Evolutionary conservation across 2,797 vertebrate species (phyloP).

Genomic region (Acomys russatus): DNA sequence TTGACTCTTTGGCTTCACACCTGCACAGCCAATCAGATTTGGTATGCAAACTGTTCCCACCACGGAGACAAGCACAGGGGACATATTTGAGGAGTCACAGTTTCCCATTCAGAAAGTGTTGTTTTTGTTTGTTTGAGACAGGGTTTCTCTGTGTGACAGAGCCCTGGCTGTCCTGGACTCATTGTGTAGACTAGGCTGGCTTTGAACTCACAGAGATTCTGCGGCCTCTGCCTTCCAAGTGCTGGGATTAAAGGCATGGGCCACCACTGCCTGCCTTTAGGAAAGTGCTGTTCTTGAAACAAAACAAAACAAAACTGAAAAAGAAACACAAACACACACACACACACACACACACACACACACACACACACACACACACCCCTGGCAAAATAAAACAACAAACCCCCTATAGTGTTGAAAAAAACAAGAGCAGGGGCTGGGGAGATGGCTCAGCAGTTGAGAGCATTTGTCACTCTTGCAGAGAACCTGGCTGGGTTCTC

Average conservation of each 20-base stretch:
- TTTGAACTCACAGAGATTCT: too few species aligned
- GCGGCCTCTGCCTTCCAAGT: too few species aligned
- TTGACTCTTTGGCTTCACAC: slow-evolving; percentile 4
- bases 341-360: too few species aligned
- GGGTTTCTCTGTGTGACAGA: too few species aligned
- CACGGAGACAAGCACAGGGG: neutral
- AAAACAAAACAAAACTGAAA: neutral
- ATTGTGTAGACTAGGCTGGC: too few species aligned
- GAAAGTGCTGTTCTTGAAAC: slow-evolving; percentile 13
- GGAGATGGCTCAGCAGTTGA: neutral
- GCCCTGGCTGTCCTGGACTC: too few species aligned
- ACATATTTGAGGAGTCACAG: neutral
- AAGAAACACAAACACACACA: too few species aligned
- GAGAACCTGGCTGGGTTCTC: neutral
- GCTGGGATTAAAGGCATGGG: too few species aligned
- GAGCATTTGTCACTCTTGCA: neutral
- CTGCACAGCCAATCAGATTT: neutral
- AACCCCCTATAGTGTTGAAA: slow-evolving; percentile 45
- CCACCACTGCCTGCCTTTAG: too few species aligned
- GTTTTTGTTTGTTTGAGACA: neutral
- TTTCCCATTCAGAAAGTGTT: slow-evolving; percentile 38
- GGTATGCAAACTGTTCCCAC: neutral
- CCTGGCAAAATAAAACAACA: neutral
- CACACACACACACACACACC: too few species aligned
- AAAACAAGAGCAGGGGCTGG: neutral